Base-by-base conservation (phyloP, 2,888 invertebrate genomes). In the Andrena flavipes region DNA sequence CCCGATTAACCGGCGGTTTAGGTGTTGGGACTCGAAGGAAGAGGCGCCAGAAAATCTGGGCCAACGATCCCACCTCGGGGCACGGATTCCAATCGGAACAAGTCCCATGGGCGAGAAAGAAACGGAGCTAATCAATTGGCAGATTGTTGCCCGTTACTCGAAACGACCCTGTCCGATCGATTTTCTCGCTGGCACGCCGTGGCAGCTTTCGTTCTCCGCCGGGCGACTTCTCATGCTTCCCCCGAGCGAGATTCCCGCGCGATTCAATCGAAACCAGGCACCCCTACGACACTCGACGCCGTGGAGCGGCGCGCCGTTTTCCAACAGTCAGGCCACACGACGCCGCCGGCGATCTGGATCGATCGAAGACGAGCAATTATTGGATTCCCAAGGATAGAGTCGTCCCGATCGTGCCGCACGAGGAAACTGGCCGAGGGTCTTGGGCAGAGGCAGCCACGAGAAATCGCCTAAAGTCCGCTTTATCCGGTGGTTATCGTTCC, bases 111-210 rank as follows among this genome's bases (percentile, higher is more conserved):
- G 56, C 4, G 56, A 13, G 51, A 69, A 56, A 49, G 65, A 65
- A 68, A 64, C 64, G 63, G 87, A 87, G 87, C 84, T 90, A 90
- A 91, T 92, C 90, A 91, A 91, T 91, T 88, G 91, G 90, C 88
- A 89, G 90, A 92, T 91, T 90, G 88, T 85, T 86, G 84, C 80
- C 91, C 92, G 92, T 91, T 91, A 91, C 84, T 88, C 83, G 80
- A 51, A n/a, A 75, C 85, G 84, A 84, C 82, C 85, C 84, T 79
- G 65, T 82, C 87, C 84, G 89, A 90, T 91, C 90, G 88, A 90
- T 91, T 88, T 80, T 80, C 82, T 80, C 65, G 30, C 10, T 13
- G 49, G 23, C 62, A 26, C 56, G 23, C 2, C 10, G 62, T 76
- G 71, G 16, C 74, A 64, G 35, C 75, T 77, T 63, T 72, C 73